Percentiles rank a stretch among this genome's conserved stretches.
These are phyloP conservation scores for Microtus montanus DNA, from an alignment of 2,113 vertebrate species.

Conservation along the genomic window DNA sequence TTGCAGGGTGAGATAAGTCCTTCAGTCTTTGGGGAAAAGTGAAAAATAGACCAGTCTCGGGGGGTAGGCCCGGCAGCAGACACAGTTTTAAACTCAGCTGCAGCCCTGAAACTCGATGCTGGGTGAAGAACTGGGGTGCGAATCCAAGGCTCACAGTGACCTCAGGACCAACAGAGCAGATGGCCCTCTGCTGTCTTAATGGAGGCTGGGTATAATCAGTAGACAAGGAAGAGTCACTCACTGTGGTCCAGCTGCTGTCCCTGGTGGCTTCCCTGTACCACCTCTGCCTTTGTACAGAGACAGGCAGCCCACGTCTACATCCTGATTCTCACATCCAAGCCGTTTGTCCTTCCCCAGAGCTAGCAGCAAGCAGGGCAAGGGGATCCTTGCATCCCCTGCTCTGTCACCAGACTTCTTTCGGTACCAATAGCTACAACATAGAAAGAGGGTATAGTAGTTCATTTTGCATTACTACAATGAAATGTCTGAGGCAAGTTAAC, in stretches of 20 bases:
- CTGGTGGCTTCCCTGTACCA: accelerated
- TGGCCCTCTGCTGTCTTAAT: background rate
- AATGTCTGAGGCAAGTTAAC: background rate
- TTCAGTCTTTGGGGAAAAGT: background rate
- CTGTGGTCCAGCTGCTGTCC: background rate
- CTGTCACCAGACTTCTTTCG: background rate
- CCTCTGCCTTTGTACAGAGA: too few relatives aligned
- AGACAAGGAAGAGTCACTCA: accelerated
- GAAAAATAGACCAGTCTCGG: background rate
- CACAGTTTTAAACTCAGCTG: too few relatives aligned
- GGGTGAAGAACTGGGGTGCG: accelerated
- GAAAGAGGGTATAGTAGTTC: background rate
- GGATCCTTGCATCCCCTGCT: too few relatives aligned
- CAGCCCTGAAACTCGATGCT: accelerated
- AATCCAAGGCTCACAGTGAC: background rate
- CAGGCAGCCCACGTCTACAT: accelerated
- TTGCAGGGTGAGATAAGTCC: background rate
- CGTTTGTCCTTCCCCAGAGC: too few relatives aligned
- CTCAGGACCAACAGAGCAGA: background rate
- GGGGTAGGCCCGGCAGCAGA: background rate
- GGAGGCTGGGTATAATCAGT: accelerated
- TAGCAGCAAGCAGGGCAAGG: accelerated
- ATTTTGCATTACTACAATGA: background rate
- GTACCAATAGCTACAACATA: too few relatives aligned
- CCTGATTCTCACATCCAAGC: background rate